Percentiles rank a stretch among this genome's conserved stretches.
phyloP scores from a whole-genome alignment of 1,140 invertebrate genomes.

The Papilio aristodemus region DNA sequence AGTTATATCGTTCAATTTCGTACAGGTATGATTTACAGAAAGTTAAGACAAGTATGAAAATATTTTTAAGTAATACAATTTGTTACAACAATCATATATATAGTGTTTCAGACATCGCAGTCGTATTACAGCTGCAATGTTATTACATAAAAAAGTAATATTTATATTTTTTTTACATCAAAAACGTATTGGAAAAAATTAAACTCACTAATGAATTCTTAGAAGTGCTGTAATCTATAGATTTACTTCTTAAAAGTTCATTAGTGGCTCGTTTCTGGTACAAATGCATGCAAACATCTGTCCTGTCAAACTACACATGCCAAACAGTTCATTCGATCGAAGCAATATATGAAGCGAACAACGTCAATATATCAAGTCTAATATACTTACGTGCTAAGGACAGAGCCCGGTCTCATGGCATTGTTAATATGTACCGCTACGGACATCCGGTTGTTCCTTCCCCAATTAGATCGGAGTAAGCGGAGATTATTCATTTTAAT shows the following conservation, averaged over 20 bases:
- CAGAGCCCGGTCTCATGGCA: slow-evolving; percentile 46
- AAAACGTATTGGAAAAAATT: neutral
- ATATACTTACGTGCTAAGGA: slow-evolving; percentile 68
- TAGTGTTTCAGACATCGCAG: too few relatives aligned
- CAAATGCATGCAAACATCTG: slow-evolving; percentile 41
- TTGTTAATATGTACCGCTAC: slow-evolving; percentile 47
- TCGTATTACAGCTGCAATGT: too few relatives aligned
- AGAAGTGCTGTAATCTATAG: neutral
- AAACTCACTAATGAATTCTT: neutral
- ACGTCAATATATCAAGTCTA: slow-evolving; percentile 52
- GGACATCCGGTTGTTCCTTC: slow-evolving; percentile 36
- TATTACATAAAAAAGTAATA: too few relatives aligned
- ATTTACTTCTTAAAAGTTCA: neutral
- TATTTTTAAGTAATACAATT: too few relatives aligned
- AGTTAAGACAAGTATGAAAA: too few relatives aligned
- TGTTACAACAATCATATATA: too few relatives aligned
- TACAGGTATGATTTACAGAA: neutral
- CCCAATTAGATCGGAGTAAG: slow-evolving; percentile 61
- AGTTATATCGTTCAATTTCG: neutral
- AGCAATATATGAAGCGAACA: slow-evolving; percentile 59
- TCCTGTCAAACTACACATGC: slow-evolving; percentile 66
- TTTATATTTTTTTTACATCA: neutral
- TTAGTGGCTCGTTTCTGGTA: slow-evolving; percentile 35
- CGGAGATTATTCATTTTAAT: slow-evolving; percentile 53
- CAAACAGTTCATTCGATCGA: slow-evolving; percentile 71